Base-by-base conservation (phyloP, 2,113 vertebrate species). In the Manacus vitellinus region DNA sequence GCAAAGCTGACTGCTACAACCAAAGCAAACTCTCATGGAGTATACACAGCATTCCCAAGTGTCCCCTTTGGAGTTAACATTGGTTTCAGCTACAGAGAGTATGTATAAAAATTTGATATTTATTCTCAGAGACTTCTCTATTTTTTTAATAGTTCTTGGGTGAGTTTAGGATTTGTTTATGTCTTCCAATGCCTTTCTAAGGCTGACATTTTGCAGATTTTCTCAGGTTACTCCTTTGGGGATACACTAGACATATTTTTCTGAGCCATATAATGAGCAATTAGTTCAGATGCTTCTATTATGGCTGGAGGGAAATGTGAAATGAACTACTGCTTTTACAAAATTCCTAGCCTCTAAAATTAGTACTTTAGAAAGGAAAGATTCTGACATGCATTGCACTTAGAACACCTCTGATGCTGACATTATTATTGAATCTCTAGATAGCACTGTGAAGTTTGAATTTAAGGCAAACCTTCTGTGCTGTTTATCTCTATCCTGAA, bases 401-500 rank as follows among this genome's bases (percentile, higher is more conserved):
- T 49, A 56, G 44, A 68, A 52, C 20, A 56, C 9, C 18, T 58
- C 23, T 78, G 66, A 68, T 35, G 5, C 31, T 77, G n/a, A n/a
- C n/a, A 72, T 52, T 67, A 81, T 35, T 84, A 66, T 3, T 44
- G 8, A 52, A 70, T 67, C 37, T 87, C 54, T 74, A 80, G 44
- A 41, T 10, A 84, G 39, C 49, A 79, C 5, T 39, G 25, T 61
- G 19, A 70, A 52, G 30, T 14, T 20, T 51, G 30, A 91, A 89
- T 63, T 83, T 44, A 55, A 74, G 43, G 37, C 98, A 55, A 85
- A 99, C 98, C 97, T 98, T 95, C 94, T 98, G 91, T 98, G 98
- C 55, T 98, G 97, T 62, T 98, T 98, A 79, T 98, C 98, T 6
- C 97, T 97, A 55, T 99, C 98, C 70, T 98, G 98, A 91, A 99